phyloP scores from a whole-genome alignment of 2,113 vertebrate species.

The Lota lota region DNA sequence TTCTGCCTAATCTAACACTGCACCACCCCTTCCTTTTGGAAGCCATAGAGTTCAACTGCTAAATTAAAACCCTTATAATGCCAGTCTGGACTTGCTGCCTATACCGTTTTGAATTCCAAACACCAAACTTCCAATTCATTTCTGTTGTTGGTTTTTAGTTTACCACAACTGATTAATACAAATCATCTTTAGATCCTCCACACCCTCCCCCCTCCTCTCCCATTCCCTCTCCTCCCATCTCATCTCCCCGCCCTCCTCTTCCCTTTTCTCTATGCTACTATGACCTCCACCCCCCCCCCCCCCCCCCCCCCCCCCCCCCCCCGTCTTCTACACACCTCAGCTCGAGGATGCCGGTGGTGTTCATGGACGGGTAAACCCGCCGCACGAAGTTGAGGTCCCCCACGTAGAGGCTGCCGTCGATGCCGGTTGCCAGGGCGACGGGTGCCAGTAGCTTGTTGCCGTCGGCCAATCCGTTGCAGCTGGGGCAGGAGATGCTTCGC shows the following conservation, averaged over 20 bases:
- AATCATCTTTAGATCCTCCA: not conserved
- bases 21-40: not conserved
- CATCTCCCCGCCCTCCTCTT: not conserved
- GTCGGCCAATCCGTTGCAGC: constrained; percentile 96
- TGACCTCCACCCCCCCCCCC: not conserved
- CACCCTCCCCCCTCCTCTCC: no score
- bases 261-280: no score
- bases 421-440: constrained; percentile 91
- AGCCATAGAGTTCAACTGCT: not conserved
- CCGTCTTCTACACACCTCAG: constrained; percentile 76
- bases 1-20: not conserved
- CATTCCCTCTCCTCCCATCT: not conserved
- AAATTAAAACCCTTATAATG: constrained; percentile 13
- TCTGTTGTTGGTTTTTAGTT: not conserved
- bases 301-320: not conserved
- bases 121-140: not conserved
- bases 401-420: constrained; percentile 94
- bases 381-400: constrained; percentile 98
- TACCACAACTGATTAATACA: not conserved
- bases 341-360: constrained; percentile 95
- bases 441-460: constrained; percentile 98
- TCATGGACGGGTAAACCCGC: constrained; percentile 93
- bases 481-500: constrained; percentile 96
- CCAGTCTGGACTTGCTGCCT: not conserved
- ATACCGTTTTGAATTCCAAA: not conserved